Percentiles rank a stretch among this genome's conserved stretches.
Evolutionary conservation across 64 coral and sea anemone species (phyloP).

Genomic region (Anthopleura sola): DNA sequence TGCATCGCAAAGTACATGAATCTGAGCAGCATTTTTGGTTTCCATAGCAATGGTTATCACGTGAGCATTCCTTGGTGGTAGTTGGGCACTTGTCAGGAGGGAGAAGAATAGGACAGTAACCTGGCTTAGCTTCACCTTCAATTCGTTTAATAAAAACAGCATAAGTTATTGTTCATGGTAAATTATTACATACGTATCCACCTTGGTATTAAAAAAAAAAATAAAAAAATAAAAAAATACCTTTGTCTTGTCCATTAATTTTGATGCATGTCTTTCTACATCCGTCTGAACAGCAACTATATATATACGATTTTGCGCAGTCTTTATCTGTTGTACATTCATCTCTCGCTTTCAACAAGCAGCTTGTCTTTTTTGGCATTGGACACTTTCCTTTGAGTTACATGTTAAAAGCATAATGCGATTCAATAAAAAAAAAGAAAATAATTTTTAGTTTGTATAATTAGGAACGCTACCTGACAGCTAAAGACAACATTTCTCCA

Average conservation of each 20-base stretch:
- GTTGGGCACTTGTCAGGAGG: constrained; percentile 10
- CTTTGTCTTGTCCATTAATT: not conserved
- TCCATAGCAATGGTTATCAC: constrained; percentile 2
- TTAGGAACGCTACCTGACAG: not conserved
- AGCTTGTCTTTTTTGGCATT: not conserved
- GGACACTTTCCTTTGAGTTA: not conserved
- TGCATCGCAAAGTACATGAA: not conserved
- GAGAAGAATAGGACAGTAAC: not conserved
- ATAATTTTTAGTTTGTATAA: not conserved
- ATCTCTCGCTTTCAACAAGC: not conserved
- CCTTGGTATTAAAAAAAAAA: too few species aligned
- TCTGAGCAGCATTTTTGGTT: constrained; percentile 23
- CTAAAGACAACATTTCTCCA: too few species aligned
- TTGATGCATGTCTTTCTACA: constrained; percentile 39
- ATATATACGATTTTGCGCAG: not conserved
- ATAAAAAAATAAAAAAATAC: too few species aligned
- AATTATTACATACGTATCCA: too few species aligned
- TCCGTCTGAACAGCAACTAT: constrained; percentile 51
- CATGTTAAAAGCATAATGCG: not conserved
- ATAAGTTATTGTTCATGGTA: not conserved
- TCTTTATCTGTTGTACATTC: not conserved
- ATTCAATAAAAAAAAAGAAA: not conserved
- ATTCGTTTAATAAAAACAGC: not conserved
- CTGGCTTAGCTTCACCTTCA: not conserved
- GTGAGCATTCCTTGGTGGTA: not conserved